A percentile compares a stretch with the other conserved stretches of the same genome.
phyloP scores from a whole-genome alignment of 64 coral and sea anemone species.

The Cladopsammia gracilis region DNA sequence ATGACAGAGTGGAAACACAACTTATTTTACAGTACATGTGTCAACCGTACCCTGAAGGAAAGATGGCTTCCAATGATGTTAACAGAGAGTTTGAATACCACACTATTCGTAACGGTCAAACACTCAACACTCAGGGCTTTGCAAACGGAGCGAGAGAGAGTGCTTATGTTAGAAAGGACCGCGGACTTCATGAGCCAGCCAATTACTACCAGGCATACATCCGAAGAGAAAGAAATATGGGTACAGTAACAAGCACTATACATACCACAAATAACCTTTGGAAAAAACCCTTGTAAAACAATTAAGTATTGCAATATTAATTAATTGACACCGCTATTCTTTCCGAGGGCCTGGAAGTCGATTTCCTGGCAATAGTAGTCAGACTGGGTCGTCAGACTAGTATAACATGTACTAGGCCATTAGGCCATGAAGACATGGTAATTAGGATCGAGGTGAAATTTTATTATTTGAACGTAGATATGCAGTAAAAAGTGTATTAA shows the following conservation, averaged over 20 bases:
- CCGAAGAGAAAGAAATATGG: slow-evolving; percentile 53
- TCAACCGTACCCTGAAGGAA: slow-evolving; percentile 18
- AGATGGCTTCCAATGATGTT: slow-evolving; percentile 22
- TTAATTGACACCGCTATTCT: no score
- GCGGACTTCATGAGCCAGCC: slow-evolving; percentile 30
- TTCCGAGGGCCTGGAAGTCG: no score
- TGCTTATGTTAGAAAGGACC: slow-evolving; percentile 10
- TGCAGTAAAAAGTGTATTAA: no score
- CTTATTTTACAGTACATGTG: slow-evolving; percentile 47
- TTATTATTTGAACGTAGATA: no score
- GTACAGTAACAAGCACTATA: background rate
- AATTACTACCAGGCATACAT: slow-evolving; percentile 32
- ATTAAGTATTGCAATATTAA: no score
- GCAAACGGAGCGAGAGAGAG: background rate
- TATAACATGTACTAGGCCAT: no score
- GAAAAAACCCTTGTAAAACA: background rate
- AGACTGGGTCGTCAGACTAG: no score
- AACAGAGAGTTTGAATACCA: slow-evolving; percentile 45
- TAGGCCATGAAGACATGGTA: no score
- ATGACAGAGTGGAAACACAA: slow-evolving; percentile 45
- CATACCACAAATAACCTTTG: no score
- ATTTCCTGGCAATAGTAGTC: no score
- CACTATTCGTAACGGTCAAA: slow-evolving; percentile 34
- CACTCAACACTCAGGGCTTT: background rate
- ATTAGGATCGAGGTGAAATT: no score